Conservation (phyloP, 1,140 invertebrate genomes). For the Colletes gigas region DNA sequence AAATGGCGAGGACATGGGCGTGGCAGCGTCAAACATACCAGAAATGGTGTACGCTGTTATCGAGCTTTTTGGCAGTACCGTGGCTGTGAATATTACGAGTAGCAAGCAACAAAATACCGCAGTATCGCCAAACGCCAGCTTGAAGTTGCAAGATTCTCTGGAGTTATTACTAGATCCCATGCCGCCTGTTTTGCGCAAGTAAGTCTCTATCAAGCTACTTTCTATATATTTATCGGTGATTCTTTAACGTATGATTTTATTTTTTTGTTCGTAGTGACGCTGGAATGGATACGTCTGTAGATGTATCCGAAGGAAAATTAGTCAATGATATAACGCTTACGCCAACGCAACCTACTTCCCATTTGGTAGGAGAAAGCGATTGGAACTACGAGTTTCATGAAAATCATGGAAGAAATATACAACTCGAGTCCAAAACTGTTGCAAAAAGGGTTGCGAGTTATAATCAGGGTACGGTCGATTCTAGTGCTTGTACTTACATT, state of each 20-base stretch:
- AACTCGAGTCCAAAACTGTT: conserved; percentile 83
- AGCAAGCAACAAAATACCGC: conserved; percentile 76
- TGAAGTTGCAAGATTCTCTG: conserved; percentile 84
- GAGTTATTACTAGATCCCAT: conserved; percentile 84
- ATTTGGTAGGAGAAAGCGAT: conserved; percentile 67
- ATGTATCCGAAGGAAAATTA: conserved; percentile 77
- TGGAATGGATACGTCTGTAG: conserved; percentile 78
- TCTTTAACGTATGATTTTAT: conserved; percentile 8
- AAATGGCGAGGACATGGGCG: conserved; percentile 92
- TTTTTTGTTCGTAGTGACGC: conserved; percentile 63
- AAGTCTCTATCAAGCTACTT: conserved; percentile 6
- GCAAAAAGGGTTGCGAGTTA: conserved; percentile 87
- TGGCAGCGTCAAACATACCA: conserved; percentile 89
- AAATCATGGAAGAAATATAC: conserved; percentile 88
- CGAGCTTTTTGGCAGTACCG: conserved; percentile 87
- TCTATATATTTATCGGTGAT: not conserved
- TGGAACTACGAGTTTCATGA: conserved; percentile 84
- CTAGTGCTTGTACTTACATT: not conserved
- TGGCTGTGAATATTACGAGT: conserved; percentile 85
- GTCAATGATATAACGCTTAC: conserved; percentile 74
- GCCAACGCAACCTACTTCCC: conserved; percentile 71
- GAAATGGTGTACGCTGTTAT: conserved; percentile 89
- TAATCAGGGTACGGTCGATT: conserved; percentile 83
- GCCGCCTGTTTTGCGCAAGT: conserved; percentile 78
- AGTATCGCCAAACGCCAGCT: conserved; percentile 83